Conservation (phyloP, 2,888 invertebrate genomes). For the Ophion slaviceki region DNA sequence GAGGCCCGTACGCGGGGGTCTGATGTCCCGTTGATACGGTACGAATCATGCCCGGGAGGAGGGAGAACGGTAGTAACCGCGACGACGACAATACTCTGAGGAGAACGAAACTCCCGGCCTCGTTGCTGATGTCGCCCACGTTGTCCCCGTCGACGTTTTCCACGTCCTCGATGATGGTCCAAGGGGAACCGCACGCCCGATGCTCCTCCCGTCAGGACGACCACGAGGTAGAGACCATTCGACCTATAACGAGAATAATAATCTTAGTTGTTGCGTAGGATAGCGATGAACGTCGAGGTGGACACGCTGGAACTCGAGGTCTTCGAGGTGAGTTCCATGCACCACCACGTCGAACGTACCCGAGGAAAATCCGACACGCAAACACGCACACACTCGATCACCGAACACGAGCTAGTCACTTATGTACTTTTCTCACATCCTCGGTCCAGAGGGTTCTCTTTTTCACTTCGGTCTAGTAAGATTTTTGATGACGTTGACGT, state of each 20-base stretch:
- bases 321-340: slow-evolving; percentile 81
- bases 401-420: background rate
- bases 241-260: slow-evolving; percentile 75
- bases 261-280: slow-evolving; percentile 72
- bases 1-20: slow-evolving; percentile 12
- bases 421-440: no score
- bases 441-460: no score
- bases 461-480: no score
- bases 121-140: background rate
- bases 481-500: no score
- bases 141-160: background rate
- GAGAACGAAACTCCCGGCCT: background rate
- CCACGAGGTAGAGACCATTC: slow-evolving; percentile 78
- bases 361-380: background rate
- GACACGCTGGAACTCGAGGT: slow-evolving; percentile 83
- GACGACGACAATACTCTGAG: background rate
- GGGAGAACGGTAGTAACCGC: slow-evolving; percentile 6
- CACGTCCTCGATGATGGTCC: slow-evolving; percentile 63
- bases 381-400: background rate
- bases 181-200: slow-evolving; percentile 70
- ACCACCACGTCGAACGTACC: slow-evolving; percentile 60
- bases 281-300: slow-evolving; percentile 80
- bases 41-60: slow-evolving; percentile 11
- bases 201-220: slow-evolving; percentile 69
- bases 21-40: slow-evolving; percentile 43